Base-by-base conservation (phyloP, 1,140 invertebrate species). In the Notospermus geniculatus region DNA sequence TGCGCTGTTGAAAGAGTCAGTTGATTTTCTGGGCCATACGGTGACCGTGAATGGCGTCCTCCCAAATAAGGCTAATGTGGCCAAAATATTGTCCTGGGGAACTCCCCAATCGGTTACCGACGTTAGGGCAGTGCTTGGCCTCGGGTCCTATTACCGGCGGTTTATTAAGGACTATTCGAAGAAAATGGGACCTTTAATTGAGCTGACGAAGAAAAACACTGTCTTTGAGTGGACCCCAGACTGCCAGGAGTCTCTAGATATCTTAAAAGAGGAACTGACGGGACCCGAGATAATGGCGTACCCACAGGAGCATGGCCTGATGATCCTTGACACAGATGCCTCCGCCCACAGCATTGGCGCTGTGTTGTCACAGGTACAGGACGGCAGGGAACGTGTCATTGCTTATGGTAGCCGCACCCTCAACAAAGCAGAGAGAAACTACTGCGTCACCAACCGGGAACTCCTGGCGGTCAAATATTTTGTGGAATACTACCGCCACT, bases 251-350 rank as follows among this genome's bases (percentile, higher is more conserved):
- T 62, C 57, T 11, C 59, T 66, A 36, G n/a, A 54, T 11, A 17
- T 2, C 13, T 36, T 64, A 19, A 53, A 59, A 25, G 43, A 54
- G 28, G n/a, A n/a, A n/a, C n/a, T n/a, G n/a, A n/a, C n/a, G n/a
- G n/a, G n/a, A n/a, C n/a, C n/a, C n/a, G n/a, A n/a, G n/a, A n/a
- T n/a, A n/a, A n/a, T n/a, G n/a, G n/a, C n/a, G n/a, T n/a, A 69
- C 54, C 76, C 77, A 19, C 66, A 77, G 63, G 71, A 72, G 29
- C 53, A 46, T 7, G 63, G 76, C 27, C 32, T 66, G 0, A 79
- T 81, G 43, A 76, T 75, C 2, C 64, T 82, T 2, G 74, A 80
- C 41, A 81, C 79, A 0, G 83, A 85, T 70, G 81, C 80, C n/a
- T 77, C 72, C 41, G 72, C 75, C 9, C 63, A 72, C 62, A 76